A percentile compares a stretch with the other conserved stretches of the same genome.
These are phyloP conservation scores for Narcine bancroftii DNA, from an alignment of 2,113 vertebrate genomes.

Conservation along the genomic window DNA sequence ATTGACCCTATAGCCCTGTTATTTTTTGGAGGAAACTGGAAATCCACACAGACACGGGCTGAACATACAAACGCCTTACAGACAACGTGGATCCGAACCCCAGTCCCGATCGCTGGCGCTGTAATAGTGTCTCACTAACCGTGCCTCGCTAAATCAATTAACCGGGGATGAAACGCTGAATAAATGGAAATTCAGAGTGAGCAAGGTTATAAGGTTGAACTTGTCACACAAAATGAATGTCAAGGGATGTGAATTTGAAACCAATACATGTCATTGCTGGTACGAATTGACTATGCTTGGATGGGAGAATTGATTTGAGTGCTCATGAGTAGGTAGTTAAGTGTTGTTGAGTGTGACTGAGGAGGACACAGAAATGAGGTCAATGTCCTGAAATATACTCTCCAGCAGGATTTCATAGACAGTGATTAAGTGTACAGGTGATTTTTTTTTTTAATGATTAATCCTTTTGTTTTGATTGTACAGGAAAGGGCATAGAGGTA, in stretches of 20 bases:
- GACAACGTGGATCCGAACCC: no score
- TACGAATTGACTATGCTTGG: not conserved
- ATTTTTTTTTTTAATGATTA: no score
- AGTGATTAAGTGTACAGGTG: not conserved
- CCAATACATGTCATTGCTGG: not conserved
- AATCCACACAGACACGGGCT: no score
- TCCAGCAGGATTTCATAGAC: not conserved
- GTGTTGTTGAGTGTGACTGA: not conserved
- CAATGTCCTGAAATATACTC: not conserved
- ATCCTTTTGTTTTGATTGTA: no score
- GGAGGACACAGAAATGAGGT: not conserved
- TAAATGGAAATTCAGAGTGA: not conserved
- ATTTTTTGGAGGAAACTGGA: no score
- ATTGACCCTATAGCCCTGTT: no score
- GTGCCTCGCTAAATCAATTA: no score
- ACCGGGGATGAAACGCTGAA: not conserved
- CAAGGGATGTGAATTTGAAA: not conserved
- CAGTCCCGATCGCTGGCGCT: no score
- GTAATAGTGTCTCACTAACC: no score
- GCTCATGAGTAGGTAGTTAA: not conserved
- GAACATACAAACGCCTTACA: no score
- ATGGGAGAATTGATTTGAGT: not conserved
- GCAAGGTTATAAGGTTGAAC: not conserved
- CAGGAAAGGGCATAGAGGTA: no score
- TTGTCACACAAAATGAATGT: not conserved